phyloP scores from a whole-genome alignment of 2,888 invertebrate genomes.

The Amphipyra berbera region DNA sequence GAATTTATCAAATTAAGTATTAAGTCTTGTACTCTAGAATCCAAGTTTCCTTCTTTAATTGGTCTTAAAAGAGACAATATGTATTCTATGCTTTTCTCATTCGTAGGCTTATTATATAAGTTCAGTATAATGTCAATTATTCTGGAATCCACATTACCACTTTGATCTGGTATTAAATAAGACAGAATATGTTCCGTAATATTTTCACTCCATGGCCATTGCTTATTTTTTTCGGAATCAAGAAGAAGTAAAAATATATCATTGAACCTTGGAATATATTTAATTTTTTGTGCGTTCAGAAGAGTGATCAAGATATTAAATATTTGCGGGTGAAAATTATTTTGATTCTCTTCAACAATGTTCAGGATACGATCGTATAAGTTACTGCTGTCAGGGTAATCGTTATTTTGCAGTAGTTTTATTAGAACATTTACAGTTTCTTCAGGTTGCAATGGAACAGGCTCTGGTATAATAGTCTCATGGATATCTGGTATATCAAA shows the following conservation, averaged over 20 bases:
- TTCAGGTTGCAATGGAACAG: conserved; percentile 24
- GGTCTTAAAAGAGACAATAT: conserved; percentile 41
- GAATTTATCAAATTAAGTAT: conserved; percentile 28
- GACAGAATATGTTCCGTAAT: conserved; percentile 24
- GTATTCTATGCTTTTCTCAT: conserved; percentile 19
- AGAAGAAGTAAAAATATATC: conserved; percentile 31
- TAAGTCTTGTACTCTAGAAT: conserved; percentile 11
- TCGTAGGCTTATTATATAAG: conserved; percentile 14
- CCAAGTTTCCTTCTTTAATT: conserved; percentile 18
- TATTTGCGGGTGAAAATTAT: conserved; percentile 27
- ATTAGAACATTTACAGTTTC: conserved; percentile 20
- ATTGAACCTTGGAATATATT: conserved; percentile 17
- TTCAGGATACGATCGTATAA: conserved; percentile 18
- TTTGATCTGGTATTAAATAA: conserved; percentile 29
- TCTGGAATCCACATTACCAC: conserved; percentile 34
- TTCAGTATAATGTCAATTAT: conserved; percentile 32
- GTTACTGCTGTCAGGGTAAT: conserved; percentile 7
- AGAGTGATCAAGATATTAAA: conserved; percentile 12
- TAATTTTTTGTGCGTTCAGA: conserved; percentile 19
- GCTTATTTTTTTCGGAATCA: conserved; percentile 20
- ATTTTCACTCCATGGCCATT: conserved; percentile 28
- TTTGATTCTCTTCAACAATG: conserved; percentile 19
- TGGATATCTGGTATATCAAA: conserved; percentile 11
- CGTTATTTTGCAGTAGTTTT: conserved; percentile 13
- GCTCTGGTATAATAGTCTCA: conserved; percentile 4